phyloP scores from a whole-genome alignment of 2,113 vertebrate genomes.

The Hoplias malabaricus region DNA sequence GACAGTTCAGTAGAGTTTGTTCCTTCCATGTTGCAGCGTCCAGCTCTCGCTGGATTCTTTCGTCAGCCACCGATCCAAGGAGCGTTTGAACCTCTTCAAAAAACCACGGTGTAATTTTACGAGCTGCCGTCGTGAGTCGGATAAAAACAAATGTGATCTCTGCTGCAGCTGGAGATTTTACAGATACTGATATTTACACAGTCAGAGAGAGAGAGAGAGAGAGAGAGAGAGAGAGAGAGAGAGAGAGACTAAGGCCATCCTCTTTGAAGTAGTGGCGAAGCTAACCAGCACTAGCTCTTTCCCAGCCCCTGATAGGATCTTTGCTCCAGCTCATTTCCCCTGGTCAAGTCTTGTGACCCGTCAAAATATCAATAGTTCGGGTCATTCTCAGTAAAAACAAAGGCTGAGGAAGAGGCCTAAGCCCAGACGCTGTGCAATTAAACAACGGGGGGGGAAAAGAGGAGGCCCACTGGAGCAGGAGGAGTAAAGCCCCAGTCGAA shows the following conservation, averaged over 20 bases:
- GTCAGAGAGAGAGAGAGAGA: no score
- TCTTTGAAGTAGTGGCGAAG: conserved; percentile 37
- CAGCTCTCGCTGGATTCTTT: no score
- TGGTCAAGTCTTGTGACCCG: conserved; percentile 52
- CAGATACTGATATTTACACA: no score
- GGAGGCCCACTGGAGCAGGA: background rate
- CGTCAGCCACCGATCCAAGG: no score
- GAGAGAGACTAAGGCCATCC: background rate
- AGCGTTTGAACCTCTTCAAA: no score
- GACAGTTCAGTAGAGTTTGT: no score
- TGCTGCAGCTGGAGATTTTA: no score
- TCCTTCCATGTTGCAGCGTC: no score
- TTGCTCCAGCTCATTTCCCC: conserved; percentile 37
- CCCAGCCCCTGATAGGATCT: conserved; percentile 46
- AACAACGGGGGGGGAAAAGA: background rate
- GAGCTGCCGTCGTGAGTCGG: no score
- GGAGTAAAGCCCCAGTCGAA: background rate
- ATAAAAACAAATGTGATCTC: no score
- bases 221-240: background rate
- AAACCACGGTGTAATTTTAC: no score
- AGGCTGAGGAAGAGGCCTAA: background rate
- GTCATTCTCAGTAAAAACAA: conserved; percentile 8
- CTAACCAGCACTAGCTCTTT: conserved; percentile 29
- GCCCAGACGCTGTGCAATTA: background rate
- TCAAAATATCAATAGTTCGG: conserved; percentile 9